Percentiles rank a stretch among this genome's conserved stretches.
Evolutionary conservation across 2,888 invertebrate genomes (phyloP).

Genomic region (Patella pellucida): DNA sequence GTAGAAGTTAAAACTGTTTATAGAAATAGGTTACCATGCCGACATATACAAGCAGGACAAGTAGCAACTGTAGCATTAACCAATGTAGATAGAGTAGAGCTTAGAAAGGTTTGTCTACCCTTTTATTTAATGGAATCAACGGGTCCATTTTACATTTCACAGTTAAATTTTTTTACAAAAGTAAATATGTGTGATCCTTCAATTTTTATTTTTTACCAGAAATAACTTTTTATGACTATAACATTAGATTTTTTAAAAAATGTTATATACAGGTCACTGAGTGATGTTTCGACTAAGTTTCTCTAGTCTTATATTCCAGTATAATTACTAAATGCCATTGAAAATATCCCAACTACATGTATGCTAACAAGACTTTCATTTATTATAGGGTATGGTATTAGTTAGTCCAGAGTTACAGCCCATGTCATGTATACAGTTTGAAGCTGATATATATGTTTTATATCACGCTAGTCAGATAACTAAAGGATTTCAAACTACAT

Average conservation of each 20-base stretch:
- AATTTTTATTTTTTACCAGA: neutral
- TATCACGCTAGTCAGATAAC: conserved; percentile 79
- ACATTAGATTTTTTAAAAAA: too few relatives aligned
- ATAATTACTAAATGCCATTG: too few relatives aligned
- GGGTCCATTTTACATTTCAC: too few relatives aligned
- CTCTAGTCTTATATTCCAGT: too few relatives aligned
- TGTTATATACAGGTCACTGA: too few relatives aligned
- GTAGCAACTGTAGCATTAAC: conserved; percentile 86
- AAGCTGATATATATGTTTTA: conserved; percentile 91
- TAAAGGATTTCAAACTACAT: conserved; percentile 80
- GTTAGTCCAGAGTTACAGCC: conserved; percentile 58
- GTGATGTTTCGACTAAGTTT: too few relatives aligned
- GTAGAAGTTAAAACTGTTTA: conserved; percentile 88
- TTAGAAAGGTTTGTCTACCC: conserved; percentile 63
- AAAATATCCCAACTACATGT: too few relatives aligned
- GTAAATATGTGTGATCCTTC: neutral
- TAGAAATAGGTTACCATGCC: conserved; percentile 91
- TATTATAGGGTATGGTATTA: conserved; percentile 70
- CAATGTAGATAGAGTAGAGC: conserved; percentile 50
- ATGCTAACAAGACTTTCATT: conserved; percentile 1
- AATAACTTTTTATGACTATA: too few relatives aligned
- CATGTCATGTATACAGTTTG: conserved; percentile 71
- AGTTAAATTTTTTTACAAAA: neutral
- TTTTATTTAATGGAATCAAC: neutral
- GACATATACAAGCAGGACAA: conserved; percentile 89